phyloP scores from a whole-genome alignment of 2,113 vertebrate species.

The Leptodactylus fuscus region DNA sequence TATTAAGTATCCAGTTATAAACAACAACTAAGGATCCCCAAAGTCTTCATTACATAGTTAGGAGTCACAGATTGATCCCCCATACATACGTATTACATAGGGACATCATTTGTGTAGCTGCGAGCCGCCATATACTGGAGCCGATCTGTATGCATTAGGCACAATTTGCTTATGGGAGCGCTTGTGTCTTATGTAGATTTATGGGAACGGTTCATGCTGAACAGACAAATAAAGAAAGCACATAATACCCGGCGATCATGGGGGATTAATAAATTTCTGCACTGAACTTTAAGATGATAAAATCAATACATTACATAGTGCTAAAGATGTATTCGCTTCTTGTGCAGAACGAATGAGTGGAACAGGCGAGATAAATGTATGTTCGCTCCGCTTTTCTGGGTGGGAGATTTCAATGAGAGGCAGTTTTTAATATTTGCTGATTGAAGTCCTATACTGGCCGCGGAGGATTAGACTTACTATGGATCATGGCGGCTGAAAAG shows the following conservation, averaged over 20 bases:
- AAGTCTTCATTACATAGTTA: too few relatives aligned
- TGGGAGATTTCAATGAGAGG: constrained; percentile 15
- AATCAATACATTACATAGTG: constrained; percentile 15
- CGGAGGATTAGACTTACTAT: constrained; percentile 21
- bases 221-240: not conserved
- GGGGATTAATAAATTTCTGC: not conserved
- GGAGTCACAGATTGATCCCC: too few relatives aligned
- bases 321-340: not conserved
- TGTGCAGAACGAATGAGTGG: not conserved
- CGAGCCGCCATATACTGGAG: not conserved
- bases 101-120: not conserved
- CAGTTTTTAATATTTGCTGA: constrained; percentile 37
- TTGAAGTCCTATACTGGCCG: not conserved
- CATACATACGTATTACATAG: not conserved
- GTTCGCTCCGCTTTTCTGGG: constrained; percentile 1
- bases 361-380: constrained; percentile 8
- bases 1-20: too few relatives aligned
- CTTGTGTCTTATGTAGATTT: not conserved
- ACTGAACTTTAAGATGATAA: not conserved
- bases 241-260: too few relatives aligned
- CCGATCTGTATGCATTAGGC: not conserved
- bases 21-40: too few relatives aligned
- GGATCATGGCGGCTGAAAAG: constrained; percentile 30
- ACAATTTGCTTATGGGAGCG: not conserved
- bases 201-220: not conserved